A percentile compares a stretch with the other conserved stretches of the same genome.
Evolutionary conservation across 1,140 invertebrate species (phyloP).

Genomic region (Lysiphlebus fabarum): DNA sequence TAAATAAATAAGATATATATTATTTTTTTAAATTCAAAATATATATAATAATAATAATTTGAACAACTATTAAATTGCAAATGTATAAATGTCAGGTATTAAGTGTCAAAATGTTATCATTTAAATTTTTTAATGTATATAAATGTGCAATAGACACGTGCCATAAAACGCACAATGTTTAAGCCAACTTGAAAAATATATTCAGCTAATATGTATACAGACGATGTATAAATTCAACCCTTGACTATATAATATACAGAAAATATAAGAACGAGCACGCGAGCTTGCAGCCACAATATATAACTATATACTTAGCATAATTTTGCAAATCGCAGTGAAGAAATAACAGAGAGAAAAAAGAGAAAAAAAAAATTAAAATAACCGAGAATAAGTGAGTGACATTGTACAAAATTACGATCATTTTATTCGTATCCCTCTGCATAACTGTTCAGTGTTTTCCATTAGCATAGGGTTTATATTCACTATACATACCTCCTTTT

Average conservation of each 20-base stretch:
- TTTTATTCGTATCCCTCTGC: slow-evolving; percentile 32
- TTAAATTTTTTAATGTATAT: slow-evolving; percentile 37
- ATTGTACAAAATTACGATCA: slow-evolving; percentile 31
- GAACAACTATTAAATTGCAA: slow-evolving; percentile 1
- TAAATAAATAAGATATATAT: too few species aligned
- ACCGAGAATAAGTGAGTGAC: too few species aligned
- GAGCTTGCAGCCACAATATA: slow-evolving; percentile 24
- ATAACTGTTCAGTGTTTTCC: slow-evolving; percentile 10
- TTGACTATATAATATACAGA: background rate
- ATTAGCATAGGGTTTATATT: slow-evolving; percentile 45
- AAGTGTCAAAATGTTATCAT: slow-evolving; percentile 34
- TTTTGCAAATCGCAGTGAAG: slow-evolving; percentile 47
- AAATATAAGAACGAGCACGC: slow-evolving; percentile 15
- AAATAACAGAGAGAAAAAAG: slow-evolving; percentile 29
- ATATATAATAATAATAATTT: too few species aligned
- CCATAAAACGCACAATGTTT: slow-evolving; percentile 13
- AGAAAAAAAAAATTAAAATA: background rate
- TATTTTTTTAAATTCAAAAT: too few species aligned
- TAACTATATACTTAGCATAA: slow-evolving; percentile 43
- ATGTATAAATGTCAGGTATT: background rate
- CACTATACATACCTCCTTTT: too few species aligned
- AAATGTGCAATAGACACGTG: slow-evolving; percentile 33
- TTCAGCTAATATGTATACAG: too few species aligned
- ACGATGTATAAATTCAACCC: slow-evolving; percentile 11
- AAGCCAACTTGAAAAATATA: too few species aligned